phyloP scores from a whole-genome alignment of 2,888 invertebrate genomes.

The Plagodis pulveraria region DNA sequence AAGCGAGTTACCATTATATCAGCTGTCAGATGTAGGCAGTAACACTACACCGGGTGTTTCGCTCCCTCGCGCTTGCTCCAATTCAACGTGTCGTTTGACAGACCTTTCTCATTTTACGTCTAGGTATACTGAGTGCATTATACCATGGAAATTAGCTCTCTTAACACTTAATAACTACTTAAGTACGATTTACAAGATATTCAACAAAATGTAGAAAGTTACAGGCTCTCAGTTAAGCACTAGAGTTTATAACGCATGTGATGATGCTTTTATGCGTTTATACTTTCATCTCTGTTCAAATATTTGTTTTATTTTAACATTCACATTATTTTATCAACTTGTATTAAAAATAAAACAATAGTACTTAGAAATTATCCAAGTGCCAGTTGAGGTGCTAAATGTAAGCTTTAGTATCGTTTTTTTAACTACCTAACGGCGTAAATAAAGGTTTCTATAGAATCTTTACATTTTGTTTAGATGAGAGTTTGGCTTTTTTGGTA shows the following conservation, averaged over 20 bases:
- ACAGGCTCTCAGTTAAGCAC: constrained; percentile 43
- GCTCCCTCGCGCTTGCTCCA: constrained; percentile 76
- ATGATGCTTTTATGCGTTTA: constrained; percentile 38
- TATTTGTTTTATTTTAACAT: no score
- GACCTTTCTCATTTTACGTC: constrained; percentile 80
- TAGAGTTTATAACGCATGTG: constrained; percentile 46
- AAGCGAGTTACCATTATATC: constrained; percentile 69
- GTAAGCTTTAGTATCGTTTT: constrained; percentile 37
- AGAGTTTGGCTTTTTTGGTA: constrained; percentile 7
- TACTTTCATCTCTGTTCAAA: constrained; percentile 42
- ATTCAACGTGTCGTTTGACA: constrained; percentile 79
- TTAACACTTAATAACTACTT: constrained; percentile 30
- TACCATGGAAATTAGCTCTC: constrained; percentile 39
- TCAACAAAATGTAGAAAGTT: constrained; percentile 49
- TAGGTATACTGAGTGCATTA: constrained; percentile 43
- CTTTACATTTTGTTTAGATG: background rate
- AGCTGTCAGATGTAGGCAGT: constrained; percentile 64
- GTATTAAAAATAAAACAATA: no score
- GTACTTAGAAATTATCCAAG: no score
- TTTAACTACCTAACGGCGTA: no score
- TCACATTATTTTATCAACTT: no score
- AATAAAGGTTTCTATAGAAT: no score
- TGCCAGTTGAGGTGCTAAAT: no score
- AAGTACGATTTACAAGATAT: constrained; percentile 30
- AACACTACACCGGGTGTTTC: constrained; percentile 74